These are phyloP conservation scores for Empidonax alnorum DNA, from an alignment of 2,113 vertebrate genomes.

Conservation along the genomic window DNA sequence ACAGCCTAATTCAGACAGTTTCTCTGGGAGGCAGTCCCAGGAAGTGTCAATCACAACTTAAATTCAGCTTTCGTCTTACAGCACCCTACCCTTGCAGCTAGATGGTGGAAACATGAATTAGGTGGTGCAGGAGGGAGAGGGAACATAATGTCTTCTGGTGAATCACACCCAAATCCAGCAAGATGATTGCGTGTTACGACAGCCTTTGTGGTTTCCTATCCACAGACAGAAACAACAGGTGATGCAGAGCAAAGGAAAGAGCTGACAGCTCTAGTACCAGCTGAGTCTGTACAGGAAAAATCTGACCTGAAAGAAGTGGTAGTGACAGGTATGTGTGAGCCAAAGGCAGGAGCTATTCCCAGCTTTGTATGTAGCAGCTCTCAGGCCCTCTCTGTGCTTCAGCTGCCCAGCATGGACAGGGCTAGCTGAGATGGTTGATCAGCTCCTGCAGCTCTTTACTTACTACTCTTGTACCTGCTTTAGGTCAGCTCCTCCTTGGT, in stretches of 20 bases:
- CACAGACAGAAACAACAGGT: not conserved
- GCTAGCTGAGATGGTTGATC: not conserved
- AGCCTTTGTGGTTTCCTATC: not conserved
- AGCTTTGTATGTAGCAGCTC: not conserved
- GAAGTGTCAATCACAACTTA: not conserved
- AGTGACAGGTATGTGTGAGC: accelerated
- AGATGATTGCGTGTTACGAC: accelerated
- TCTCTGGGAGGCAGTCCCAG: not conserved
- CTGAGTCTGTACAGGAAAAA: not conserved
- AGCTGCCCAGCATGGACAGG: not conserved
- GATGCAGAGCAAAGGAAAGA: not conserved
- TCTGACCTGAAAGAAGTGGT: not conserved
- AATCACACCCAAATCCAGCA: not conserved
- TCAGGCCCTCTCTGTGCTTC: not conserved
- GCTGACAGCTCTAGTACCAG: not conserved
- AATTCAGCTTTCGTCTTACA: not conserved
- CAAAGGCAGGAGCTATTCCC: not conserved
- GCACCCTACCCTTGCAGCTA: not conserved
- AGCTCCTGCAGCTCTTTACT: not conserved
- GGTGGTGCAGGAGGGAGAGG: not conserved
- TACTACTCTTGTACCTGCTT: not conserved
- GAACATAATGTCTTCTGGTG: not conserved
- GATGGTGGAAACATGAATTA: not conserved
- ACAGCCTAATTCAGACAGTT: not conserved
- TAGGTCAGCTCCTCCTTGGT: not conserved